Percentiles rank a stretch among this genome's conserved stretches.
Evolutionary conservation across 2,888 invertebrate genomes (phyloP).

Genomic region (Ypsolopha scabrella): DNA sequence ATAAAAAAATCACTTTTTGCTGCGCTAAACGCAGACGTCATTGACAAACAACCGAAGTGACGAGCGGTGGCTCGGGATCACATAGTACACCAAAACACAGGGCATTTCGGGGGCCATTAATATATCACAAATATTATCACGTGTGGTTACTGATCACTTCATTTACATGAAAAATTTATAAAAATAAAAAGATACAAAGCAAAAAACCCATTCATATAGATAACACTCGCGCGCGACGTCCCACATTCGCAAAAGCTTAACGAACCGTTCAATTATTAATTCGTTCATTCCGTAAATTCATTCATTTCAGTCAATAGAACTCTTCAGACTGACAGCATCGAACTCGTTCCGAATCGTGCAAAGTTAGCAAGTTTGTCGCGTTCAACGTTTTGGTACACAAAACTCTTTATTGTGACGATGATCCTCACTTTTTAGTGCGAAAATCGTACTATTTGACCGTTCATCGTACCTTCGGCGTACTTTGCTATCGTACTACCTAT

Average conservation of each 20-base stretch:
- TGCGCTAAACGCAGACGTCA: slow-evolving; percentile 70
- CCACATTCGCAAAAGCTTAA: slow-evolving; percentile 51
- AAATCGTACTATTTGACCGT: too few relatives aligned
- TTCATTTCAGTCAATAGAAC: background rate
- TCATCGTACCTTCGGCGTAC: too few relatives aligned
- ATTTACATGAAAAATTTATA: slow-evolving; percentile 55
- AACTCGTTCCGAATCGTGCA: slow-evolving; percentile 3
- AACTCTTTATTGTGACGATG: too few relatives aligned
- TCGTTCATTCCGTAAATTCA: slow-evolving; percentile 2
- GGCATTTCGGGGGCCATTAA: slow-evolving; percentile 49
- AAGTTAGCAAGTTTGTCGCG: background rate
- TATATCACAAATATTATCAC: slow-evolving; percentile 65
- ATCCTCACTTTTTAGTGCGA: too few relatives aligned
- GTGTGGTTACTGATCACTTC: slow-evolving; percentile 54
- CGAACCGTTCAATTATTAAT: slow-evolving; percentile 51
- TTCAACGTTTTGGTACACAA: too few relatives aligned
- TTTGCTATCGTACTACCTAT: too few relatives aligned
- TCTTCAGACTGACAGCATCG: slow-evolving; percentile 34
- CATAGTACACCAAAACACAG: slow-evolving; percentile 61
- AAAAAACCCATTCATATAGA: slow-evolving; percentile 53
- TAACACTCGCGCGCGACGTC: slow-evolving; percentile 66
- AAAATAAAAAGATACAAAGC: slow-evolving; percentile 69
- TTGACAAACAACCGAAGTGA: slow-evolving; percentile 69
- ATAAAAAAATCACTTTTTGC: slow-evolving; percentile 66
- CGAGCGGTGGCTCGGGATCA: slow-evolving; percentile 64